A percentile compares a stretch with the other conserved stretches of the same genome.
These are phyloP conservation scores for Ditylenchus weischeri DNA, from an alignment of 2,888 invertebrate genomes.

Conservation along the genomic window DNA sequence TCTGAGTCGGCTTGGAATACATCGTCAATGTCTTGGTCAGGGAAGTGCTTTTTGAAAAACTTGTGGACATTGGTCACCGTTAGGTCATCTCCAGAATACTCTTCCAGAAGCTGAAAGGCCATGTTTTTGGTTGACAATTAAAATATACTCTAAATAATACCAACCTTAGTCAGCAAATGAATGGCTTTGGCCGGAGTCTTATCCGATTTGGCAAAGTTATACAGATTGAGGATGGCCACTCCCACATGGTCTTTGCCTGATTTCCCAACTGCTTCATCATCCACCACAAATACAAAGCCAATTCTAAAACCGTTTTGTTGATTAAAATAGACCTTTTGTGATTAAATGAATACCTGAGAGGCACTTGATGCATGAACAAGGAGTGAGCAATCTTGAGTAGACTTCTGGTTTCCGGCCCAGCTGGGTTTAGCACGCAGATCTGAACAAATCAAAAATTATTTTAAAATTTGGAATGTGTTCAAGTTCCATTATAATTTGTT, in stretches of 20 bases:
- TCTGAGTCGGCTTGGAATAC: slow-evolving; percentile 83
- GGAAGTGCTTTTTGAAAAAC: slow-evolving; percentile 68
- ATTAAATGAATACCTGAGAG: slow-evolving; percentile 63
- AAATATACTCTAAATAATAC: too few species aligned
- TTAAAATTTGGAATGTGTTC: neutral
- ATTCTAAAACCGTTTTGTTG: slow-evolving; percentile 66
- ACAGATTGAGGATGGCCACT: slow-evolving; percentile 80
- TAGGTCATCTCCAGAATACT: slow-evolving; percentile 60
- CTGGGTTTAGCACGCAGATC: slow-evolving; percentile 70
- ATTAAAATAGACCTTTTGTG: slow-evolving; percentile 37
- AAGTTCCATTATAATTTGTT: too few species aligned
- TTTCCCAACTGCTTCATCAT: slow-evolving; percentile 64
- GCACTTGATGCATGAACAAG: slow-evolving; percentile 83
- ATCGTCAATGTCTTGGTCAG: slow-evolving; percentile 70
- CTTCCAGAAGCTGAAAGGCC: slow-evolving; percentile 4
- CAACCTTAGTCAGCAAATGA: slow-evolving; percentile 78
- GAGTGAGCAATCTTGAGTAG: slow-evolving; percentile 84
- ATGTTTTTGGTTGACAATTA: too few species aligned
- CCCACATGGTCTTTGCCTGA: slow-evolving; percentile 71
- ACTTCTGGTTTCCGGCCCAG: slow-evolving; percentile 69
- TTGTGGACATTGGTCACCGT: slow-evolving; percentile 71
- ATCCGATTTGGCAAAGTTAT: slow-evolving; percentile 80
- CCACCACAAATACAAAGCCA: slow-evolving; percentile 74
- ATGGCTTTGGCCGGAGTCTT: slow-evolving; percentile 71
- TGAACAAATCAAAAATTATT: neutral